Conservation (phyloP, 2,888 invertebrate species). For the Agriopis aurantiaria region DNA sequence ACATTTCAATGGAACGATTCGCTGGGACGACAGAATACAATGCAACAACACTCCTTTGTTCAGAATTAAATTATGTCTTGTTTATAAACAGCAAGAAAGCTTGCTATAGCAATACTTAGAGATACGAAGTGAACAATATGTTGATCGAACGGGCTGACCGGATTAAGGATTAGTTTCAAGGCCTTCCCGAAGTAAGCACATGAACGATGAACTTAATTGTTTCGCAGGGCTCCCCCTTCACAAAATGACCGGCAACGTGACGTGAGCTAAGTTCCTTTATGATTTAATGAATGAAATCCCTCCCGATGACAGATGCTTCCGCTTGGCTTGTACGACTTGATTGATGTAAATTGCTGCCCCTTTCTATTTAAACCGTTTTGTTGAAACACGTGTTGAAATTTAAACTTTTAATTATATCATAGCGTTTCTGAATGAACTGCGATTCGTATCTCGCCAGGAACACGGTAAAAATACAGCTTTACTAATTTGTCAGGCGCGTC, state of each 20-base stretch:
- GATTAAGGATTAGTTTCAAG: conserved; percentile 34
- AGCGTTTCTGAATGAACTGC: conserved; percentile 15
- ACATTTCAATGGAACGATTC: conserved; percentile 31
- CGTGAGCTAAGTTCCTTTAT: conserved; percentile 58
- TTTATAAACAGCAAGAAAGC: conserved; percentile 11
- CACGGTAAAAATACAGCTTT: conserved; percentile 14
- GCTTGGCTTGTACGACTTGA: conserved; percentile 59
- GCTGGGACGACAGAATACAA: conserved; percentile 3
- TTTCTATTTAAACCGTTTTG: conserved; percentile 47
- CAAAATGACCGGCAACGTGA: conserved; percentile 52
- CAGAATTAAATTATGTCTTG: conserved; percentile 10
- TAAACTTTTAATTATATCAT: conserved; percentile 22
- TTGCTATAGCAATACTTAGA: conserved; percentile 1
- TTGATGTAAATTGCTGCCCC: conserved; percentile 52
- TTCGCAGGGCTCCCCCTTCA: conserved; percentile 38
- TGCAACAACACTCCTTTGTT: conserved; percentile 19
- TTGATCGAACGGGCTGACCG: conserved; percentile 9
- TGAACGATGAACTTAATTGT: conserved; percentile 28
- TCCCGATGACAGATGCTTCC: conserved; percentile 70
- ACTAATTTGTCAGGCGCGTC: conserved; percentile 25
- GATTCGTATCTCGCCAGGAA: conserved; percentile 10
- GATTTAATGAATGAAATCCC: conserved; percentile 69
- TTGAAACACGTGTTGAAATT: conserved; percentile 38
- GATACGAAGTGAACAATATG: not conserved
- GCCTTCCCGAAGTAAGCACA: conserved; percentile 26